Conservation (phyloP, 2,113 vertebrate species). For the Nestor notabilis region DNA sequence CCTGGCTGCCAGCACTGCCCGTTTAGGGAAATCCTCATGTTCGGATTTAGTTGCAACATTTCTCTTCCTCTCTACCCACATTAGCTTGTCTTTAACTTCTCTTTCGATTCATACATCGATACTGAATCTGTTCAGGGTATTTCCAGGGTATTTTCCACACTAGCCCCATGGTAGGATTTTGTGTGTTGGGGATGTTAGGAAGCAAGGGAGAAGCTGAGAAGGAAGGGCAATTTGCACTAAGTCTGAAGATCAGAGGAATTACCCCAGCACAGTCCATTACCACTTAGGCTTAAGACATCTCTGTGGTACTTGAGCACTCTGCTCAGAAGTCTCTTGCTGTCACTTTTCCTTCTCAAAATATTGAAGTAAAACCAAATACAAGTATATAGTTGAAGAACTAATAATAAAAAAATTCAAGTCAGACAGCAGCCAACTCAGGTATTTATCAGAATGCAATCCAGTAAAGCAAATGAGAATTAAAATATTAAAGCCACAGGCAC, state of each 20-base stretch:
- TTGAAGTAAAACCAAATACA: not conserved
- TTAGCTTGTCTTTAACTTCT: not conserved
- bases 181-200: too few relatives aligned
- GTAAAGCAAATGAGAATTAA: not conserved
- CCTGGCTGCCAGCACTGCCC: not conserved
- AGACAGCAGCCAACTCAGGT: not conserved
- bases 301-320: not conserved
- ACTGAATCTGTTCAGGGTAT: not conserved
- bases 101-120: not conserved
- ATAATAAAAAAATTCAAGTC: not conserved
- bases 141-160: not conserved
- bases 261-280: not conserved
- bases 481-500: not conserved
- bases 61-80: not conserved
- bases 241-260: not conserved
- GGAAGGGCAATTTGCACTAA: rapidly evolving
- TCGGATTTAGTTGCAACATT: not conserved
- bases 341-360: not conserved
- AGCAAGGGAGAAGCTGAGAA: not conserved
- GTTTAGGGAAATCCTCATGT: not conserved
- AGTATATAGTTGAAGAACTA: not conserved
- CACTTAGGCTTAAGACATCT: not conserved
- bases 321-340: not conserved
- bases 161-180: rapidly evolving
- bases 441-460: not conserved